Evolutionary conservation across 2,797 vertebrate species (phyloP).

Genomic region (Siniperca obscura): DNA sequence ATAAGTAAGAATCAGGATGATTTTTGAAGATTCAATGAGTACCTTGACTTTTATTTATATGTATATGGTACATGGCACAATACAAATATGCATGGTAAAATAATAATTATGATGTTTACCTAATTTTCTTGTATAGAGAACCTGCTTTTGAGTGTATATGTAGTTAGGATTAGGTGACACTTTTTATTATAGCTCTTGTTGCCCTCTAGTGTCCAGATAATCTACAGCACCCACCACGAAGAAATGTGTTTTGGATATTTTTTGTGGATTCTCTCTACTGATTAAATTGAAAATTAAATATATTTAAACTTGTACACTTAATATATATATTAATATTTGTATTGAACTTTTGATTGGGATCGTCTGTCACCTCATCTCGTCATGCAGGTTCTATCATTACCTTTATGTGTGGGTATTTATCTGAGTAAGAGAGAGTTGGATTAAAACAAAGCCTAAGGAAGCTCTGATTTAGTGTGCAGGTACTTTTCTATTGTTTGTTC

Average conservation of each 20-base stretch:
- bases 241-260: background rate
- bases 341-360: background rate
- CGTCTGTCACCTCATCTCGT: background rate
- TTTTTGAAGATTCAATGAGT: background rate
- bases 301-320: background rate
- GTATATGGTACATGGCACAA: background rate
- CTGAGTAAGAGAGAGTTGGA: background rate
- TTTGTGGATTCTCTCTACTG: background rate
- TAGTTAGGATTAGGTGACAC: background rate
- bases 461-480: background rate
- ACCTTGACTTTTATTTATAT: background rate
- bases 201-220: conserved; percentile 49
- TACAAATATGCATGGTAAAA: background rate
- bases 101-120: background rate
- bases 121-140: background rate
- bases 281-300: background rate
- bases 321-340: too few species aligned
- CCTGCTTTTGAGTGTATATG: background rate
- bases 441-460: background rate
- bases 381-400: background rate
- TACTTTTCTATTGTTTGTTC: background rate
- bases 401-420: background rate
- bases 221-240: background rate
- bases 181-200: background rate
- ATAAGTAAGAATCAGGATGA: background rate